Conservation (phyloP, 2,888 invertebrate species). For the Galerucella pusilla region DNA sequence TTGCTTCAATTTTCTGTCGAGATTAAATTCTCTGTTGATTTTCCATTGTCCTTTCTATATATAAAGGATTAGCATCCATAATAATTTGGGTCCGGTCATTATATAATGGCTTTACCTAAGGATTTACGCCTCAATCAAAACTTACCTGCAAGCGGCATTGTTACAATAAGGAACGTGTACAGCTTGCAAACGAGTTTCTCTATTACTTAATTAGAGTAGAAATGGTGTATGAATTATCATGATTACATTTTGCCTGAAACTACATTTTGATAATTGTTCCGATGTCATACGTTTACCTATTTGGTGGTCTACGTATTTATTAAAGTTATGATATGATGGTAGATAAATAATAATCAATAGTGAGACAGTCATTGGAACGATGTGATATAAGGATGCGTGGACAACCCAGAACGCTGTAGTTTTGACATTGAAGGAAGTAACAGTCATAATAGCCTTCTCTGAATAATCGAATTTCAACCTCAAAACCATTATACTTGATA, state of each 20-base stretch:
- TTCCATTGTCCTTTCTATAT: slow-evolving; percentile 31
- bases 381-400: too few relatives aligned
- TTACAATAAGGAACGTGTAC: slow-evolving; percentile 27
- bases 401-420: too few relatives aligned
- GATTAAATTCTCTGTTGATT: slow-evolving; percentile 28
- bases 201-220: slow-evolving; percentile 23
- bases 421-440: too few relatives aligned
- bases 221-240: slow-evolving; percentile 19
- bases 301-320: not conserved
- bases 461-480: too few relatives aligned
- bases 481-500: too few relatives aligned
- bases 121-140: slow-evolving; percentile 34
- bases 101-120: slow-evolving; percentile 25
- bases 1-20: slow-evolving; percentile 5
- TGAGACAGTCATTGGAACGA: too few relatives aligned
- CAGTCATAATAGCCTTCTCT: too few relatives aligned
- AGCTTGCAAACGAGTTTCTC: slow-evolving; percentile 20
- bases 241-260: slow-evolving; percentile 13
- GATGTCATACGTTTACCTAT: not conserved
- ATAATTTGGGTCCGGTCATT: slow-evolving; percentile 28
- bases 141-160: slow-evolving; percentile 30
- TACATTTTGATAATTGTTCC: not conserved
- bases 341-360: too few relatives aligned
- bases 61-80: slow-evolving; percentile 29
- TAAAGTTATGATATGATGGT: too few relatives aligned